Evolutionary conservation across 2,888 invertebrate species (phyloP).

Genomic region (Caenorhabditis panamensis): DNA sequence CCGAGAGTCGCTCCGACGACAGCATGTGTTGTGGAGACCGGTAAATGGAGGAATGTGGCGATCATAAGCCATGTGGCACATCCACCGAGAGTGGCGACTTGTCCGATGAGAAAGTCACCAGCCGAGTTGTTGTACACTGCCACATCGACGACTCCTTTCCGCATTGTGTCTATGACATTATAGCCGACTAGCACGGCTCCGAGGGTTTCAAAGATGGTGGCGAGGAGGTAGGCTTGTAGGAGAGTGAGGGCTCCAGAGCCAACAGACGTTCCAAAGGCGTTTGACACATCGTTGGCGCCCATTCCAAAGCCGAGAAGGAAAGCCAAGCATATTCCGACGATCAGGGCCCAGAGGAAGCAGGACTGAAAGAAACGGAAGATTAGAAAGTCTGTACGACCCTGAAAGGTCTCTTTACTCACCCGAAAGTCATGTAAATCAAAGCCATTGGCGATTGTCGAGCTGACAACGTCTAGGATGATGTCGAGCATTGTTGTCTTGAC

Average conservation of each 20-base stretch:
- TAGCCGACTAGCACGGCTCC: conserved; percentile 95
- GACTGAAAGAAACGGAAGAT: too few relatives aligned
- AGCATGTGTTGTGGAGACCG: conserved; percentile 97
- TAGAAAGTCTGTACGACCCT: too few relatives aligned
- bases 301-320: conserved; percentile 97
- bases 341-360: conserved; percentile 87
- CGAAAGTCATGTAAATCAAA: conserved; percentile 34
- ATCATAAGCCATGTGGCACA: conserved; percentile 93
- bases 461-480: conserved; percentile 20
- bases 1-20: conserved; percentile 98
- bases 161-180: conserved; percentile 95
- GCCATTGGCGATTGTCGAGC: conserved; percentile 18
- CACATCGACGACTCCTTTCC: conserved; percentile 95
- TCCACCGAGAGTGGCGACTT: conserved; percentile 90
- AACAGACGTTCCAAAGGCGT: conserved; percentile 90
- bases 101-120: conserved; percentile 91
- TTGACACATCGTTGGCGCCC: conserved; percentile 98
- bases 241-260: conserved; percentile 65
- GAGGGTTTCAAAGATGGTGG: conserved; percentile 95
- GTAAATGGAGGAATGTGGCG: conserved; percentile 94
- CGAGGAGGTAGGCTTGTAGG: conserved; percentile 93
- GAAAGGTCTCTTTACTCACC: too few relatives aligned
- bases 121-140: conserved; percentile 89
- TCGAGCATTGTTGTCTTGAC: too few relatives aligned
- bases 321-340: conserved; percentile 93